phyloP scores from a whole-genome alignment of 2,113 vertebrate genomes.

The Mastomys natalensis region DNA sequence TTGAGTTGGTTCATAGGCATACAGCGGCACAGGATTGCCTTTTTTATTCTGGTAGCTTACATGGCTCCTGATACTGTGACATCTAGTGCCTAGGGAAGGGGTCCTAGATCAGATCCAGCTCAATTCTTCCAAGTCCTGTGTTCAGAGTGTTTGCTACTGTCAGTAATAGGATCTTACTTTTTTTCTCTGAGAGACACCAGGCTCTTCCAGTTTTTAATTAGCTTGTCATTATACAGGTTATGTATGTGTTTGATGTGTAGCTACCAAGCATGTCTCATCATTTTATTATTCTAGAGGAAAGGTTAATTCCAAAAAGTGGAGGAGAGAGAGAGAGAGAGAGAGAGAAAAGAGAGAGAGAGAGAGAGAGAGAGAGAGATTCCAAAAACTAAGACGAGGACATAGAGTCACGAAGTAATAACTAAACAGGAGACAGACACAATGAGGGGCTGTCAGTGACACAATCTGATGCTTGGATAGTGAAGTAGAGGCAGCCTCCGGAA shows the following conservation, averaged over 20 bases:
- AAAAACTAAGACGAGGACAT: neutral
- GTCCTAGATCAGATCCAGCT: neutral
- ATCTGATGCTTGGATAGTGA: neutral
- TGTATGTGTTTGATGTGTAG: neutral
- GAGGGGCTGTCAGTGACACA: neutral
- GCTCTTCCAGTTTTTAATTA: neutral
- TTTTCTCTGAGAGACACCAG: neutral
- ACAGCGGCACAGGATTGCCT: neutral
- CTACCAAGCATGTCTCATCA: neutral
- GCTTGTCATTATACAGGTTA: neutral
- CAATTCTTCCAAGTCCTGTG: neutral
- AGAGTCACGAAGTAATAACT: neutral
- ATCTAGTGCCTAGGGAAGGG: neutral
- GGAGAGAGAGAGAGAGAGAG: too few species aligned
- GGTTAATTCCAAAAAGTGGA: neutral
- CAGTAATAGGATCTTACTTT: neutral
- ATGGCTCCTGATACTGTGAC: neutral
- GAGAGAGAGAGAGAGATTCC: neutral
- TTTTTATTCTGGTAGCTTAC: neutral
- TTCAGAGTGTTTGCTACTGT: neutral
- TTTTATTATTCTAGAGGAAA: neutral
- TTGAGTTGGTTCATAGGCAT: neutral
- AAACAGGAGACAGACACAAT: neutral
- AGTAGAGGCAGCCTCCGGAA: neutral
- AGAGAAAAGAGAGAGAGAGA: too few species aligned